Evolutionary conservation across 30 jellyfish, hydroid and myxozoan species (phyloP), one percentile per base, ranked within the genome.

Genomic region (Aurelia sp.): DNA sequence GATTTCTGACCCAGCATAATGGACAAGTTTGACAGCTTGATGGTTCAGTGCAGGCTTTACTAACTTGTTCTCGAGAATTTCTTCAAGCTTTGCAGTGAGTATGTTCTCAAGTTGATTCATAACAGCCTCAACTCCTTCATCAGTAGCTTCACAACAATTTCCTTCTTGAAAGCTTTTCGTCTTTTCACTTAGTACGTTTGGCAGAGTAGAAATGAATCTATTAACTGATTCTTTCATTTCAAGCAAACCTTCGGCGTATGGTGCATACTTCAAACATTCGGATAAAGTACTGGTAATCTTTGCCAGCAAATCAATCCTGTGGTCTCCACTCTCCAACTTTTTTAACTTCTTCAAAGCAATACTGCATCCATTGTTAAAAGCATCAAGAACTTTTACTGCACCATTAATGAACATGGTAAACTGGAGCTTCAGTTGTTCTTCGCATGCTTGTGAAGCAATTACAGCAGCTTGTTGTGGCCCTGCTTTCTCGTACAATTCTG

Each of bases 311-410:
- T 66, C 77, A 66, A 30, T 16, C n/a, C 35, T 66, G 11, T 24
- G 20, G 21, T 33, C 51, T 66, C 53, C 48, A 30, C 20, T 38
- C 10, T 30, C 15, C 10, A 33, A 15, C 48, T 24, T 33, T 20
- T 30, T 66, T 13, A 74, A 3, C 72, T 74, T 74, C 52, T 74
- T 53, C 18, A 52, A 13, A 9, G 85, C 85, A 20, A 40, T 74
- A 12, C 65, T 68, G 7, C 51, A n/a, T 21, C 85, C 85, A 3
- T 74, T 16, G 55, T 68, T 74, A 13, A 52, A 9, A 13, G 53
- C 72, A 6, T 47, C 70, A 47, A 74, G 30, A 17, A 74, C 20
- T 31, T 31, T 74, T 20, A 74, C 50, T 9, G 58, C 85, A 40
- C 30, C 53, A 31, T 74, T 30, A 12, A 18, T 19, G 10, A 74